These are phyloP conservation scores for Pseudochaenichthys georgianus DNA, from an alignment of 2,797 vertebrate genomes.

Conservation along the genomic window DNA sequence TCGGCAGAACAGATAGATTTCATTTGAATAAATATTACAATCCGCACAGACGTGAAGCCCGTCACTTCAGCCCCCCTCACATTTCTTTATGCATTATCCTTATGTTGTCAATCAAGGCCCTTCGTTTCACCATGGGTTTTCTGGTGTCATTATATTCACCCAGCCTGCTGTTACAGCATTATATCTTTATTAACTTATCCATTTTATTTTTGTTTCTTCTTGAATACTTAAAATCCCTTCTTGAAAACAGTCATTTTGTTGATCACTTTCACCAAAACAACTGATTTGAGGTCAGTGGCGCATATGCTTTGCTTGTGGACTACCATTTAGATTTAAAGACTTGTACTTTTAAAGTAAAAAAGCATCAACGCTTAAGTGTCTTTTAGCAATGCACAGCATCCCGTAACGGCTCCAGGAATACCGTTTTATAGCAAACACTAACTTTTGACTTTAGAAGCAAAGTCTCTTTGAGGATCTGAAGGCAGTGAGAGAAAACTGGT, in stretches of 20 bases:
- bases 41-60: not conserved
- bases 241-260: not conserved
- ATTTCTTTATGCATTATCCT: not conserved
- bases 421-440: constrained; percentile 1
- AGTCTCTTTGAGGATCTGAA: not conserved
- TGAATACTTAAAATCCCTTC: not conserved
- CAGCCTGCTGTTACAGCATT: not conserved
- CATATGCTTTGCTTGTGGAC: not conserved
- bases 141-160: not conserved
- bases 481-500: constrained; percentile 6
- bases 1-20: not conserved
- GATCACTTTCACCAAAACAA: not conserved
- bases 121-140: not conserved
- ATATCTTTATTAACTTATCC: not conserved
- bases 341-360: constrained; percentile 14
- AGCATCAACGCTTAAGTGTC: constrained; percentile 1
- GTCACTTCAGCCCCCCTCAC: not conserved
- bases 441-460: constrained; percentile 7
- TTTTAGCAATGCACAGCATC: not conserved
- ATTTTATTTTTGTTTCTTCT: not conserved
- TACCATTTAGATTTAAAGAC: constrained; percentile 38
- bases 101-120: not conserved
- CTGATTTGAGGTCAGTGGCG: constrained; percentile 21
- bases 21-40: constrained; percentile 3
- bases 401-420: constrained; percentile 3